A percentile compares a stretch with the other conserved stretches of the same genome.
phyloP scores from a whole-genome alignment of 2,888 invertebrate genomes.

The Scotopteryx bipunctaria region DNA sequence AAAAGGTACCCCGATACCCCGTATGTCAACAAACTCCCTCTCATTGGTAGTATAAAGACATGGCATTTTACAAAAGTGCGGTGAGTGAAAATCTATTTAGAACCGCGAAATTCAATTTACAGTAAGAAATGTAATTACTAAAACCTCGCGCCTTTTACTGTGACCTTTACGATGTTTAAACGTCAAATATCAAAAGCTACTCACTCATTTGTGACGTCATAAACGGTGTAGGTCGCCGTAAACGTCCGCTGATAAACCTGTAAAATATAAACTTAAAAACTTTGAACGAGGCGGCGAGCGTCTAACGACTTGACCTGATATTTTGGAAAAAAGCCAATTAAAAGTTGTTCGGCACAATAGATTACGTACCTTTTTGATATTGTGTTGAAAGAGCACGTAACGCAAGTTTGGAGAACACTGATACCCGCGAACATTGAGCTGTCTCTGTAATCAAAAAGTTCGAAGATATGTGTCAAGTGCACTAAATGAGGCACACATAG shows the following conservation, averaged over 20 bases:
- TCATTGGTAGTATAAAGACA: conserved; percentile 39
- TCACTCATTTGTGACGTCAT: conserved; percentile 95
- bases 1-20: no score
- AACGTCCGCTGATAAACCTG: conserved; percentile 94
- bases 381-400: conserved; percentile 94
- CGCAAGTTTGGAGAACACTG: conserved; percentile 93
- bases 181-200: conserved; percentile 71
- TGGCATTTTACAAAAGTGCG: conserved; percentile 44
- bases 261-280: conserved; percentile 61
- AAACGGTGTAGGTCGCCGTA: conserved; percentile 94
- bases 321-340: conserved; percentile 49
- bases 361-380: conserved; percentile 90
- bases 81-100: conserved; percentile 55
- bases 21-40: no score
- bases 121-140: conserved; percentile 53
- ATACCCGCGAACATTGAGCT: conserved; percentile 93
- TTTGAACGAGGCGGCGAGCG: conserved; percentile 36
- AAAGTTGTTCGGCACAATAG: conserved; percentile 44
- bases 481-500: no score
- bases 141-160: conserved; percentile 45
- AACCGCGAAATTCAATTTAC: conserved; percentile 54
- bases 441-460: conserved; percentile 85
- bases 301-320: conserved; percentile 40
- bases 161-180: conserved; percentile 48
- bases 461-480: no score